These are phyloP conservation scores for Hycleus phaleratus DNA, from an alignment of 1,140 invertebrate species.

Conservation along the genomic window DNA sequence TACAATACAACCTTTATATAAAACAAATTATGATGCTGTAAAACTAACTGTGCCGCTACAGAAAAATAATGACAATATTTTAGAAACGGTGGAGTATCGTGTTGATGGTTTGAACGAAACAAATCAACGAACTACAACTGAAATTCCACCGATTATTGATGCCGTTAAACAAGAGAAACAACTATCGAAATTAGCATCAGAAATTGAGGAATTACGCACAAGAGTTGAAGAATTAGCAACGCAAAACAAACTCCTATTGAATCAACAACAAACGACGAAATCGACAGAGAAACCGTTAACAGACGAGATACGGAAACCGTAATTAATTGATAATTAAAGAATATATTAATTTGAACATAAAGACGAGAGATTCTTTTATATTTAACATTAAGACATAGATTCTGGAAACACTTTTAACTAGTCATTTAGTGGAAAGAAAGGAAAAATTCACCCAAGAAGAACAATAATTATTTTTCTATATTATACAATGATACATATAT, in stretches of 20 bases:
- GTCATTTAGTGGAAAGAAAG: constrained; percentile 8
- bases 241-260: constrained; percentile 34
- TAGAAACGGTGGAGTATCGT: not conserved
- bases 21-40: constrained; percentile 4
- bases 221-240: constrained; percentile 30
- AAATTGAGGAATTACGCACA: constrained; percentile 34
- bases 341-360: not conserved
- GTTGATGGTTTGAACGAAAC: not conserved
- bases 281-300: constrained; percentile 14
- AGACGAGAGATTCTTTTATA: not conserved
- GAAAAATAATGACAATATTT: not conserved
- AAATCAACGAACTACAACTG: not conserved
- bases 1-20: not conserved
- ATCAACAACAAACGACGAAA: constrained; percentile 15
- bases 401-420: constrained; percentile 14
- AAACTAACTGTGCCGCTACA: not conserved
- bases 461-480: not conserved
- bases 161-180: constrained; percentile 30
- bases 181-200: constrained; percentile 33
- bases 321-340: not conserved
- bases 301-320: constrained; percentile 11
- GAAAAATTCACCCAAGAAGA: not conserved
- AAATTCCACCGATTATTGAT: constrained; percentile 12
- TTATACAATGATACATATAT: not conserved
- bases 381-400: not conserved